Conservation (phyloP, 1,140 invertebrate species). For the Homarus americanus region DNA sequence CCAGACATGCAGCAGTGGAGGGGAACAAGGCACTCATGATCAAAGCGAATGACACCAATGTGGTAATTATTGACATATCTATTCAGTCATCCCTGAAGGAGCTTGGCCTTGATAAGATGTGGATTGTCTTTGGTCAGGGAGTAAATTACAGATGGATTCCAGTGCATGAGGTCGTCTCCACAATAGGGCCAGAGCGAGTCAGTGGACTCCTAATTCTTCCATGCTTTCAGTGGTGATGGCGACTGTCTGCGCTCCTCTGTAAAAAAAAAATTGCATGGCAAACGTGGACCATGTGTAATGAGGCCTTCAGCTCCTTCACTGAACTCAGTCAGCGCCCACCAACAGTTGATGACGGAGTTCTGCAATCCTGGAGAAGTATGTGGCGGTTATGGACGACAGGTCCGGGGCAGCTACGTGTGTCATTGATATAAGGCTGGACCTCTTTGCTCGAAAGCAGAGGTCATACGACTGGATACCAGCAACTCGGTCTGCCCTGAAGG, state of each 20-base stretch:
- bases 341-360: constrained; percentile 15
- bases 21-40: not conserved
- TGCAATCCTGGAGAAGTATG: constrained; percentile 42
- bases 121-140: too few species aligned
- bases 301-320: constrained; percentile 38
- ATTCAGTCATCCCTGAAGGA: not conserved
- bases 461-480: not conserved
- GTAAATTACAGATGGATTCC: too few species aligned
- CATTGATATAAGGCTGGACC: not conserved
- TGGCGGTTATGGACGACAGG: constrained; percentile 23
- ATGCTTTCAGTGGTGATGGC: constrained; percentile 73
- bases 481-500: constrained; percentile 12
- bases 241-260: constrained; percentile 69
- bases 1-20: constrained; percentile 10
- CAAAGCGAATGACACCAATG: too few species aligned
- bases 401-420: constrained; percentile 1
- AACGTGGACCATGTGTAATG: constrained; percentile 60
- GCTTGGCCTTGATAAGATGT: constrained; percentile 8
- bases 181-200: constrained; percentile 55
- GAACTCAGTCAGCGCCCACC: constrained; percentile 50
- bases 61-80: not conserved
- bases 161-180: constrained; percentile 9
- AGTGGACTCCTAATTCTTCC: constrained; percentile 70
- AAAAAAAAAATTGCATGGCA: constrained; percentile 61
- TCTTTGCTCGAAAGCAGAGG: constrained; percentile 37